Base-by-base conservation (phyloP, 2,113 vertebrate genomes). In the Larimichthys polyactis region DNA sequence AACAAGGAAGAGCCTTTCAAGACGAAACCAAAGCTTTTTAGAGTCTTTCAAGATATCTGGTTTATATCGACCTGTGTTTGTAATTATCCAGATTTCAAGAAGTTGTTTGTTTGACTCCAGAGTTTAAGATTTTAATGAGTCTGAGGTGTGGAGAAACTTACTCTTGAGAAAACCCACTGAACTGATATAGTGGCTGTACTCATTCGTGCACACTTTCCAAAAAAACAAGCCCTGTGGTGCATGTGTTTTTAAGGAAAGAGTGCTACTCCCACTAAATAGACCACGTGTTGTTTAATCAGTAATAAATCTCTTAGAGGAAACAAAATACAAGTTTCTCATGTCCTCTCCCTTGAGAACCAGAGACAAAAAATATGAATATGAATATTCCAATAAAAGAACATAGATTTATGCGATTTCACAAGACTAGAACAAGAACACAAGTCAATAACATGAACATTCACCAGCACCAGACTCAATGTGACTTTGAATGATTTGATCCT, bases 211-310 rank as follows among this genome's bases (percentile, higher is more conserved):
- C 32, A 2, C 44, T 60, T 69, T 84, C 58, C 49, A 75, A 59
- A 78, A 87, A 67, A 82, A 82, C 40, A 63, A 77, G 57, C 79
- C 55, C 58, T 85, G 72, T 73, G 76, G 76, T 75, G 77, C 73
- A 81, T 82, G 80, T 90, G 90, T 90, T 93, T 92, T 86, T 75
- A 86, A 84, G 82, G 82, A 63, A 83, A 20, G 57, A 82, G 77
- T 76, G 69, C 77, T 59, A 59, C 73, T 87, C 69, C 69, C 71
- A 46, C 54, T 65, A 74, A 75, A 89, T 58, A 87, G 64, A 84
- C 68, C 54, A 19, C 22, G 10, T 67, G 71, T 80, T 82, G 65
- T 81, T 90, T 81, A 69, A 89, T 84, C 67, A 76, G 63, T 67
- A 87, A 90, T 90, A 90, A 87, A 90, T 89, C 71, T 89, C 83